These are phyloP conservation scores for Geothlypis trichas DNA, from an alignment of 2,113 vertebrate genomes.

Conservation along the genomic window DNA sequence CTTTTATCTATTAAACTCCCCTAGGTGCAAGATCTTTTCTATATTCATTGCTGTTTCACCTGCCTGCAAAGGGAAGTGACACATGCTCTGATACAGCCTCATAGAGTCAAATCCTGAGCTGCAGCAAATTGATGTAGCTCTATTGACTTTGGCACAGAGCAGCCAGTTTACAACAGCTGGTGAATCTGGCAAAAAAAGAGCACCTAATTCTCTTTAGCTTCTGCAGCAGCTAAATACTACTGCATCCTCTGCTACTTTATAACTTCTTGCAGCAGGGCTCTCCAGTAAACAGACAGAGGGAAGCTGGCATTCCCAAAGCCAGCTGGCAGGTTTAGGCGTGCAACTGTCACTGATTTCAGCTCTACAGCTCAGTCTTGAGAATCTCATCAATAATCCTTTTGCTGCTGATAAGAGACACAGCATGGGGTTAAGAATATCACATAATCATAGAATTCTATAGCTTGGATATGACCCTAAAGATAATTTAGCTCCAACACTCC, in stretches of 20 bases:
- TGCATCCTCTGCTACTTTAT: not conserved
- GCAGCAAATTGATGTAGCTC: not conserved
- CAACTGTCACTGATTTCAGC: not conserved
- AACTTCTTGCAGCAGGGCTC: not conserved
- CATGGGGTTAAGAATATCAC: not conserved
- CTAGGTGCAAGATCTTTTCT: not conserved
- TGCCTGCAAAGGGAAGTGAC: not conserved
- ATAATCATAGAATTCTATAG: not conserved
- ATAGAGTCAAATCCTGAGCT: not conserved
- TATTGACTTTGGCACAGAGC: not conserved
- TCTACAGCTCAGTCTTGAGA: not conserved
- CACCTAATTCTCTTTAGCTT: not conserved
- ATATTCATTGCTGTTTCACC: not conserved
- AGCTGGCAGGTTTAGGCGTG: not conserved
- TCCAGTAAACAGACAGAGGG: not conserved
- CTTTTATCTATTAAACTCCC: constrained; percentile 17
- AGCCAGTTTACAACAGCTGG: not conserved
- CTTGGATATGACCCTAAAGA: not conserved
- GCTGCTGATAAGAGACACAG: not conserved
- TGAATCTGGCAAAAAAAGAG: not conserved
- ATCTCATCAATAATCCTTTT: not conserved
- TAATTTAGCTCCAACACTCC: not conserved
- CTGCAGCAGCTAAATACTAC: not conserved
- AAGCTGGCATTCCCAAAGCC: not conserved
- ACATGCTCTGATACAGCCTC: not conserved